Evolutionary conservation across 2,113 vertebrate genomes (phyloP).

Genomic region (Polypterus bichir): DNA sequence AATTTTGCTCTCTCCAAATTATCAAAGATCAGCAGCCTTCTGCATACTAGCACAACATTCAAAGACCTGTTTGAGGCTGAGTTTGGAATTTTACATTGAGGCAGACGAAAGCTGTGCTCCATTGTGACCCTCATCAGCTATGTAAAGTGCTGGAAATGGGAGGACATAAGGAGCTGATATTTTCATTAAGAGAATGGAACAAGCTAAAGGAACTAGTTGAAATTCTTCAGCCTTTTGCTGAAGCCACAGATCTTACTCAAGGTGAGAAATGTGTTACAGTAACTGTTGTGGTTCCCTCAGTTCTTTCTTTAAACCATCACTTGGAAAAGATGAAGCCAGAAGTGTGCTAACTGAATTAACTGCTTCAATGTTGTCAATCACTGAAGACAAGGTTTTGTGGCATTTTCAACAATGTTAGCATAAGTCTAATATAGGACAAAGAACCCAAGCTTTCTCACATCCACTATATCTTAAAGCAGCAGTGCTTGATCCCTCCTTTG

Average conservation of each 20-base stretch:
- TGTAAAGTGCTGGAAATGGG: not conserved
- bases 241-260: conserved; percentile 19
- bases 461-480: conserved; percentile 11
- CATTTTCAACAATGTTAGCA: conserved; percentile 11
- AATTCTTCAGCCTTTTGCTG: conserved; percentile 15
- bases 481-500: conserved; percentile 13
- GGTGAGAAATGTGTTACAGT: conserved; percentile 13
- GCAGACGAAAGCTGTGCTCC: conserved; percentile 8
- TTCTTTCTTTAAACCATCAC: conserved; percentile 15
- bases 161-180: conserved; percentile 6
- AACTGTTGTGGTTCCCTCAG: conserved; percentile 11
- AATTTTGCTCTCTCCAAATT: conserved; percentile 7
- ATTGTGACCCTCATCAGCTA: conserved; percentile 12
- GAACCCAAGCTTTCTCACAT: conserved; percentile 2
- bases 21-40: conserved; percentile 14
- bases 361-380: conserved; percentile 4
- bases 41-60: conserved; percentile 18
- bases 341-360: conserved; percentile 8
- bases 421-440: not conserved
- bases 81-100: conserved; percentile 22
- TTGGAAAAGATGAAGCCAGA: conserved; percentile 12
- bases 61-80: conserved; percentile 14
- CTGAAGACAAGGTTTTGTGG: conserved; percentile 6
- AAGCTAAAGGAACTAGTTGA: conserved; percentile 14
- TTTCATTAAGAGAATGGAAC: conserved; percentile 10